phyloP scores from a whole-genome alignment of 2,888 invertebrate genomes.

The Drosophila maculinotata region DNA sequence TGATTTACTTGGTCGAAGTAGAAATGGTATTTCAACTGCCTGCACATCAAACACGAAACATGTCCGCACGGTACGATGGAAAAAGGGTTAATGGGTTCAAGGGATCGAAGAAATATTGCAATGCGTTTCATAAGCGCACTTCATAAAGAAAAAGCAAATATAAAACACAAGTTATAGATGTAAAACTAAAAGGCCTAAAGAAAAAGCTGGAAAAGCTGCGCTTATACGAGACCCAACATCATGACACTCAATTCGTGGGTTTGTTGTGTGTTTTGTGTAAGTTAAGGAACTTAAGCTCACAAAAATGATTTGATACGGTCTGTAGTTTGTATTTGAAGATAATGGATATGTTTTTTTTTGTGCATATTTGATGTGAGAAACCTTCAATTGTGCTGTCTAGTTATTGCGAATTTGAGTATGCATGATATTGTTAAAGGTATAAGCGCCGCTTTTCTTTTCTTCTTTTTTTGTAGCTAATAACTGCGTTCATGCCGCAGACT shows the following conservation, averaged over 20 bases:
- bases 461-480: constrained; percentile 10
- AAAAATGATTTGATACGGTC: constrained; percentile 18
- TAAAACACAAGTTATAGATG: constrained; percentile 23
- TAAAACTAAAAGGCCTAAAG: constrained; percentile 24
- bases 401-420: constrained; percentile 11
- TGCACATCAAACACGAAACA: constrained; percentile 42
- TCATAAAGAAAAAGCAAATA: constrained; percentile 30
- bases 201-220: constrained; percentile 12
- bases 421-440: constrained; percentile 36
- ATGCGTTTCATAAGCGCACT: constrained; percentile 77
- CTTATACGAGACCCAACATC: constrained; percentile 37
- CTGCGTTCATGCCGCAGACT: constrained; percentile 64
- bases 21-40: constrained; percentile 26
- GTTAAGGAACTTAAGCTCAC: constrained; percentile 31
- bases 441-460: constrained; percentile 22
- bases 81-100: background rate
- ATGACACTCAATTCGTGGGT: constrained; percentile 5
- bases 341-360: constrained; percentile 47
- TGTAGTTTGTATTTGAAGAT: constrained; percentile 15
- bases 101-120: constrained; percentile 60
- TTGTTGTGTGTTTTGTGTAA: constrained; percentile 1
- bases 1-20: constrained; percentile 68
- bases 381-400: constrained; percentile 40
- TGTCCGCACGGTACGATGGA: constrained; percentile 40
- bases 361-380: constrained; percentile 42